These are phyloP conservation scores for Subacronicta megacephala DNA, from an alignment of 2,888 invertebrate species.

Conservation along the genomic window DNA sequence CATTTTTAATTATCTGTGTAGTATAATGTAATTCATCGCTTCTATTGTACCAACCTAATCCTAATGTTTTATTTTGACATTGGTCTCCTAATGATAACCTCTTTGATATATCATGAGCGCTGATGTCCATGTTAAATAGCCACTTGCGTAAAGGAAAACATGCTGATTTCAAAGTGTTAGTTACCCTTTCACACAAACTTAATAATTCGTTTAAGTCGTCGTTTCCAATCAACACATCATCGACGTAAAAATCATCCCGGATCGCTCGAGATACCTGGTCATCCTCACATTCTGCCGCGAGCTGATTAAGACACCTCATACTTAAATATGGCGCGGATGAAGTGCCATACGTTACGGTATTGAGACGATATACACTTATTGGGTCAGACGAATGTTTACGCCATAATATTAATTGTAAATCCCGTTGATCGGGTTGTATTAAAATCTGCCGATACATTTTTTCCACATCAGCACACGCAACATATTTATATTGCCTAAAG, in stretches of 20 bases:
- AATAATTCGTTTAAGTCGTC: constrained; percentile 2
- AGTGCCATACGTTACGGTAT: not conserved
- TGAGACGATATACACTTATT: not conserved
- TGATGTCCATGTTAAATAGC: constrained; percentile 5
- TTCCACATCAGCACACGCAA: constrained; percentile 8
- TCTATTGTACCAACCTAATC: constrained; percentile 2
- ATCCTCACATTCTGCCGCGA: constrained; percentile 5
- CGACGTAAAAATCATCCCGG: constrained; percentile 15
- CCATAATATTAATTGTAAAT: constrained; percentile 13
- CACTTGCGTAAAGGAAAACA: constrained; percentile 35
- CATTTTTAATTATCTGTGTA: not conserved
- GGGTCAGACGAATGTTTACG: not conserved
- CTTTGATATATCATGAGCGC: not conserved
- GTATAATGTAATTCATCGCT: constrained; percentile 8
- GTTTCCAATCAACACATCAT: constrained; percentile 14
- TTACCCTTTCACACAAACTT: constrained; percentile 5
- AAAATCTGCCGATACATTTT: constrained; percentile 17
- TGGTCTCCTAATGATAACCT: not conserved
- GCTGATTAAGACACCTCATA: constrained; percentile 11
- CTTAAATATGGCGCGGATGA: constrained; percentile 21
- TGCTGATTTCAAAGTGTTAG: constrained; percentile 13
- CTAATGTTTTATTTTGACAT: constrained; percentile 9
- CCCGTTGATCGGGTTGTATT: constrained; percentile 3
- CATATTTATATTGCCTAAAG: not conserved
- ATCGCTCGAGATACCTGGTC: constrained; percentile 5